These are phyloP conservation scores for Embidobia sp. DNA, from an alignment of 2,888 invertebrate genomes.

Conservation along the genomic window DNA sequence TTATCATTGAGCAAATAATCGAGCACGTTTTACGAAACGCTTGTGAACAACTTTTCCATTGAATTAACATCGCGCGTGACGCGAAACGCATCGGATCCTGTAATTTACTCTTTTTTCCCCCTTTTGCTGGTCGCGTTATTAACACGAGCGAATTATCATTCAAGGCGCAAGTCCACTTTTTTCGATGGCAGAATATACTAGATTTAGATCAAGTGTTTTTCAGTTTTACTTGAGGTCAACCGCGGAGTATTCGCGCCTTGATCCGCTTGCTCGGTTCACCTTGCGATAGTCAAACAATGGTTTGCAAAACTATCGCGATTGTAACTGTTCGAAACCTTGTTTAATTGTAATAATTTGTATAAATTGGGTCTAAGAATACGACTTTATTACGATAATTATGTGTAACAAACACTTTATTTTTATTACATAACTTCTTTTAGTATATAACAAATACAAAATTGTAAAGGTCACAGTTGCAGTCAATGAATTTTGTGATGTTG, in stretches of 20 bases:
- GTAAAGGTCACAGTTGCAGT: too few species aligned
- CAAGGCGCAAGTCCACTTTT: slow-evolving; percentile 55
- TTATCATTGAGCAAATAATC: slow-evolving; percentile 22
- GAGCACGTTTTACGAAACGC: slow-evolving; percentile 9
- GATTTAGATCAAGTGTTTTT: slow-evolving; percentile 45
- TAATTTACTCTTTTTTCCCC: slow-evolving; percentile 41
- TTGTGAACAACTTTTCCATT: slow-evolving; percentile 41
- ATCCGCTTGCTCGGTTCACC: slow-evolving; percentile 42
- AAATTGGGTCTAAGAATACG: too few species aligned
- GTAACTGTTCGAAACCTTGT: too few species aligned
- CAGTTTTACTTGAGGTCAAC: slow-evolving; percentile 34
- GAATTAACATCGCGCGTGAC: slow-evolving; percentile 40
- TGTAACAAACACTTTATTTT: too few species aligned
- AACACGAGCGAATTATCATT: slow-evolving; percentile 47
- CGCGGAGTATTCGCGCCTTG: slow-evolving; percentile 47
- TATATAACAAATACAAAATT: too few species aligned
- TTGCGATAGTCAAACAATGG: too few species aligned
- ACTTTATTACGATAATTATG: too few species aligned
- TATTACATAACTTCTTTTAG: too few species aligned
- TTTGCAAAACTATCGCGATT: too few species aligned
- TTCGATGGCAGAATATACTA: slow-evolving; percentile 27
- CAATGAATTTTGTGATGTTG: slow-evolving; percentile 64
- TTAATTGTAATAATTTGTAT: too few species aligned
- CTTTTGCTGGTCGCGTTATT: slow-evolving; percentile 36
- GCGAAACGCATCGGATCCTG: slow-evolving; percentile 31